A percentile compares a stretch with the other conserved stretches of the same genome.
Evolutionary conservation across 1,140 invertebrate genomes (phyloP).

Genomic region (Sycophila sp.): DNA sequence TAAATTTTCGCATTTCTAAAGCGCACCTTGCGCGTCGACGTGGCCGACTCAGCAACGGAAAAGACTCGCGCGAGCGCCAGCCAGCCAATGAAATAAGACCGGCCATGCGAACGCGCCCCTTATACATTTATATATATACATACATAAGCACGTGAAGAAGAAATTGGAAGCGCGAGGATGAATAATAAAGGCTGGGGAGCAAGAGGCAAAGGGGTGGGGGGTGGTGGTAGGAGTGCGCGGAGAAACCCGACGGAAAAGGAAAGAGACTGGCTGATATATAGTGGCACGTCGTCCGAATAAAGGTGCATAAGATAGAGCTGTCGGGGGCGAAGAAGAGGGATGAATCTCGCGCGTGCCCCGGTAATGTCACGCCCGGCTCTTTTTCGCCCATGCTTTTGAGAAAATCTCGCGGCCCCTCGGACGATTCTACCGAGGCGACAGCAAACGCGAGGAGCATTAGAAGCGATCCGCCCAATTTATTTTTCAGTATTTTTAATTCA

Average conservation of each 20-base stretch:
- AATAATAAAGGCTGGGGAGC: conserved; percentile 47
- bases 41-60: neutral
- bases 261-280: conserved; percentile 28
- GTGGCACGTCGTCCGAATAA: too few species aligned
- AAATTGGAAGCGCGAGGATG: conserved; percentile 36
- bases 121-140: neutral
- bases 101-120: neutral
- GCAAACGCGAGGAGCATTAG: too few species aligned
- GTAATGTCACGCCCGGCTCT: too few species aligned
- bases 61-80: neutral
- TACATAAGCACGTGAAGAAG: neutral
- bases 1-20: conserved; percentile 14
- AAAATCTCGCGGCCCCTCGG: neutral
- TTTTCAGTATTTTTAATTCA: too few species aligned
- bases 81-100: conserved; percentile 11
- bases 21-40: neutral
- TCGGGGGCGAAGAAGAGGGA: conserved; percentile 51
- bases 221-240: neutral
- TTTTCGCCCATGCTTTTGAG: neutral
- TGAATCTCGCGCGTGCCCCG: conserved; percentile 56
- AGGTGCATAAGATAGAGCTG: conserved; percentile 58
- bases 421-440: neutral
- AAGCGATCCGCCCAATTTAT: too few species aligned
- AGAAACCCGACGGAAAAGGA: conserved; percentile 42
- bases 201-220: conserved; percentile 34